Evolutionary conservation across 2,797 vertebrate species (phyloP), one percentile per base, ranked within the genome.

Genomic region (Crypturellus tataupa): DNA sequence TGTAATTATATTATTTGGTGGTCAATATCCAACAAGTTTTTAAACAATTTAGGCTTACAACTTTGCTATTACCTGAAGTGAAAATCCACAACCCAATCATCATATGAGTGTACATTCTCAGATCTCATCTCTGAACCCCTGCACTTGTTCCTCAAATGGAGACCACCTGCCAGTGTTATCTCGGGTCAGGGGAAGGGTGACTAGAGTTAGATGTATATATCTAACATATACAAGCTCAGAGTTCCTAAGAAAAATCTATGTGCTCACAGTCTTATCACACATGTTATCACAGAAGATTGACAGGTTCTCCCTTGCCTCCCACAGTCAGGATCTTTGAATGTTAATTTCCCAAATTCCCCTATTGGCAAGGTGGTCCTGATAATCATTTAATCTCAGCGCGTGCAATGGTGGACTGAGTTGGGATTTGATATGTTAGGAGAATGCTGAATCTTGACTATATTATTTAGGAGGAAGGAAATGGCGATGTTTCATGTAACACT

Each of bases 321-420:
- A 40, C 79, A 90, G 91, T 93, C 90, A 89, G 72, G 87, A 89
- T 63, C 46, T 93, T 89, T 85, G 51, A 51, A 56, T 92, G 76
- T 83, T 93, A 85, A 95, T 96, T 92, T 92, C 71, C 62, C 60
- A 23, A 47, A 80, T 65, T 95, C 71, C 42, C 69, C 84, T 62
- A 64, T 90, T 35, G 25, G 47, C 67, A 85, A 39, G 78, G 59
- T 71, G 92, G 81, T 84, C 42, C 17, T 44, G 42, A 44, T 44
- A 44, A 44, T 44, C 42, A 94, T 93, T 70, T 65, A 69, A 68
- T 85, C 84, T 87, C 67, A 1, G 0, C 29, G 25, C 44, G 12
- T 55, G 60, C 71, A 59, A 68, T 40, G 82, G 39, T 69, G 17
- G 47, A 84, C 56, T 72, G 35, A 90, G 55, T 25, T 8, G 6